Conservation (phyloP, 2,888 invertebrate species). For the Pyrochroa serraticornis region DNA sequence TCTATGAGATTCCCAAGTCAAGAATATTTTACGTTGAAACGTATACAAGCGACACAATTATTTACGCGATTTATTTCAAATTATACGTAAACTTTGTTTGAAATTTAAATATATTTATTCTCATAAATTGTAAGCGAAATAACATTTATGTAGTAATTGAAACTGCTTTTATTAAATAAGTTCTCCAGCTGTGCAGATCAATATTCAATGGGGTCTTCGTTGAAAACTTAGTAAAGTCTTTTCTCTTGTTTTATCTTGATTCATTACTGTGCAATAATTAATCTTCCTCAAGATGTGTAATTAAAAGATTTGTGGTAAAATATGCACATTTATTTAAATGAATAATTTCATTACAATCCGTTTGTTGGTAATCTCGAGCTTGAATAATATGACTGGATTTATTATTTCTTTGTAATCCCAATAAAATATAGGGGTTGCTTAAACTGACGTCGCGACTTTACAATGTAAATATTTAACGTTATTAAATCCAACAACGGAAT, state of each 20-base stretch:
- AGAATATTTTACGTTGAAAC: too few relatives aligned
- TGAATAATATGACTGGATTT: conserved; percentile 19
- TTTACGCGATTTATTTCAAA: too few relatives aligned
- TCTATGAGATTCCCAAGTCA: background rate
- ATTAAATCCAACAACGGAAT: conserved; percentile 10
- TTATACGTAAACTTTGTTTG: too few relatives aligned
- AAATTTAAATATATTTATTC: background rate
- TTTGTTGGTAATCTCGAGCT: conserved; percentile 15
- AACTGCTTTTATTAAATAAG: too few relatives aligned
- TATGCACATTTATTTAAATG: conserved; percentile 33
- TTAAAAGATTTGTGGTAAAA: conserved; percentile 30
- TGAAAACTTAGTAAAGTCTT: too few relatives aligned
- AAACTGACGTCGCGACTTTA: conserved; percentile 11
- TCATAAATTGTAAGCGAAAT: background rate
- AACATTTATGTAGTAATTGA: background rate
- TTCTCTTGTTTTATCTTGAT: conserved; percentile 9
- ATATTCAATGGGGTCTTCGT: too few relatives aligned
- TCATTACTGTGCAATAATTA: conserved; percentile 26
- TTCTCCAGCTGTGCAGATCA: too few relatives aligned
- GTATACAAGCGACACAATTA: too few relatives aligned
- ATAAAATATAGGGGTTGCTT: conserved; percentile 21
- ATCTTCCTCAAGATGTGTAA: conserved; percentile 24
- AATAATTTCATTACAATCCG: conserved; percentile 29
- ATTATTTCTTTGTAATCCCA: conserved; percentile 29
- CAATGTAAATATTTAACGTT: conserved; percentile 24